phyloP scores from a whole-genome alignment of 2,888 invertebrate genomes.

The Apoda limacodes region DNA sequence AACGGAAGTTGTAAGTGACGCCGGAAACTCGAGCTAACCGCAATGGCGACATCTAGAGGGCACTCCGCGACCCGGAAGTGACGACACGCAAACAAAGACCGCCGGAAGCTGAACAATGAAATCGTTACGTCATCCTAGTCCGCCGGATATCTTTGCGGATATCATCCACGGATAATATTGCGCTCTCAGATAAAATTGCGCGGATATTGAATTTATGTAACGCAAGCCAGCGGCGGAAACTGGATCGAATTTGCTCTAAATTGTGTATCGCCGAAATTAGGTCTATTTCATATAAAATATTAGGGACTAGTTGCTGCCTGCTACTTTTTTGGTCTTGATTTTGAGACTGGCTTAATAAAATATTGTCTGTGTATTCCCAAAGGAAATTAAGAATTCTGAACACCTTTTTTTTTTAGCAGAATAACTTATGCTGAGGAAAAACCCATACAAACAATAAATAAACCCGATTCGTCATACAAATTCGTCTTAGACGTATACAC shows the following conservation, averaged over 20 bases:
- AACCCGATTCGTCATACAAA: too few relatives aligned
- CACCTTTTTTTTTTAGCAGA: too few relatives aligned
- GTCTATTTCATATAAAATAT: too few relatives aligned
- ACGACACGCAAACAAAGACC: conserved; percentile 32
- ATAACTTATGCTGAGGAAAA: too few relatives aligned
- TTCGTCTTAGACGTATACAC: too few relatives aligned
- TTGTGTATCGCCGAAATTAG: neutral
- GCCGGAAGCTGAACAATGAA: conserved; percentile 26
- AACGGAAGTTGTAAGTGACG: conserved; percentile 33
- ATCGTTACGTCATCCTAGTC: conserved; percentile 26
- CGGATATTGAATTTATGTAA: conserved; percentile 15
- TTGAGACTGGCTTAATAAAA: too few relatives aligned
- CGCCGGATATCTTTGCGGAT: conserved; percentile 25
- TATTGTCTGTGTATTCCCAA: too few relatives aligned
- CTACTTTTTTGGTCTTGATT: too few relatives aligned
- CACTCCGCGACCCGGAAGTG: conserved; percentile 36
- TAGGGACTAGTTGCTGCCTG: too few relatives aligned
- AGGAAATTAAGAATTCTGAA: too few relatives aligned
- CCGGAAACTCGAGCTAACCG: conserved; percentile 31
- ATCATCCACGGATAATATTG: too few relatives aligned
- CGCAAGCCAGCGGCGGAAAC: neutral
- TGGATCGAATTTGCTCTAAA: neutral
- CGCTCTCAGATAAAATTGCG: conserved; percentile 21
- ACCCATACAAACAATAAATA: too few relatives aligned
- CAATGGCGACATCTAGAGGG: conserved; percentile 29